Evolutionary conservation across 2,888 invertebrate genomes (phyloP).

Genomic region (Scaptomyza polygonia): DNA sequence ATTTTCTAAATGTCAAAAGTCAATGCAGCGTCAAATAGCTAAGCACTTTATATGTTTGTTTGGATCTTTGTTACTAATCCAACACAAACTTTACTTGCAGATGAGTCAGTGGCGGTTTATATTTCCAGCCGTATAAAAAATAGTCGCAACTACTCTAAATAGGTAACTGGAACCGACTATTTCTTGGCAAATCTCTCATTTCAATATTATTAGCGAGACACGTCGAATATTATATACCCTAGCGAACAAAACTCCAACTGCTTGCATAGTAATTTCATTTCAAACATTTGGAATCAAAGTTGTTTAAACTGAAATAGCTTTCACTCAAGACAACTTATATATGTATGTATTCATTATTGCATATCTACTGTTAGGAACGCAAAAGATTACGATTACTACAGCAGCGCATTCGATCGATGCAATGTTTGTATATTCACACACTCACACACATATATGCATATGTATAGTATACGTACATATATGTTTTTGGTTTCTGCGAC

Average conservation of each 20-base stretch:
- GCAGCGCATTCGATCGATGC: background rate
- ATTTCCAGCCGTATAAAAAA: too few species aligned
- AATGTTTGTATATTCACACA: background rate
- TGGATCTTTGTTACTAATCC: background rate
- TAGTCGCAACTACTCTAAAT: too few species aligned
- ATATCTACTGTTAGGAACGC: background rate
- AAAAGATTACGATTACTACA: background rate
- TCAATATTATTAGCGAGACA: too few species aligned
- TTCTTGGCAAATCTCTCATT: too few species aligned
- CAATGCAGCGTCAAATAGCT: background rate
- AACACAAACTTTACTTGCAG: background rate
- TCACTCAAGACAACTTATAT: too few species aligned
- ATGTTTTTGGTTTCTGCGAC: background rate
- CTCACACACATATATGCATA: background rate
- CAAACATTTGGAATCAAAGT: too few species aligned
- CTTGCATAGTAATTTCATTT: too few species aligned
- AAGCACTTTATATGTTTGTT: background rate
- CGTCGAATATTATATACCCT: too few species aligned
- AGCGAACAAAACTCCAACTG: too few species aligned
- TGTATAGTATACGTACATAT: background rate
- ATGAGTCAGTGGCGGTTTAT: too few species aligned
- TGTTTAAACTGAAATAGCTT: too few species aligned
- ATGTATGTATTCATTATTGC: background rate
- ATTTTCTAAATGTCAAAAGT: background rate
- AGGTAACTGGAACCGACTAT: too few species aligned